These are phyloP conservation scores for Rhagologus leucostigma DNA, from an alignment of 2,113 vertebrate genomes.

Conservation along the genomic window DNA sequence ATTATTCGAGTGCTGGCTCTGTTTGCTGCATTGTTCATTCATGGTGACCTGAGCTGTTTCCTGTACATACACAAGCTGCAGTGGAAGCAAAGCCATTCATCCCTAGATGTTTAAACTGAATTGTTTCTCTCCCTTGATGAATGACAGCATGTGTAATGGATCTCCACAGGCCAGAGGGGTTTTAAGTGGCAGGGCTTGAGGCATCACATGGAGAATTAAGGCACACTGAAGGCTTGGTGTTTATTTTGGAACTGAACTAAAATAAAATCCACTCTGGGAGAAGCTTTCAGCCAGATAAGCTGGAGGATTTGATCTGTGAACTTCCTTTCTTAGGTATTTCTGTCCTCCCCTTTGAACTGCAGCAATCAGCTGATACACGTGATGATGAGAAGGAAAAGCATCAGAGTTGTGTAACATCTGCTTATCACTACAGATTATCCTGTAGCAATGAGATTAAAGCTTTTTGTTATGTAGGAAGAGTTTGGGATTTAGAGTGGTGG, in stretches of 20 bases:
- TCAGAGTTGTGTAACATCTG: conserved; percentile 35
- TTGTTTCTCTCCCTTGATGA: background rate
- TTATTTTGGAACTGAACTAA: conserved; percentile 43
- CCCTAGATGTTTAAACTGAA: background rate
- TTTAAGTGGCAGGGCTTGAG: background rate
- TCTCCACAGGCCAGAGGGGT: background rate
- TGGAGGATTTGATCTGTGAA: conserved; percentile 37
- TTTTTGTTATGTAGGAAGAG: background rate
- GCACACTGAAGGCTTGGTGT: background rate
- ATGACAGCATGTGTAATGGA: background rate
- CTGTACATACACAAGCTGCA: background rate
- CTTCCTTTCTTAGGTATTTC: conserved; percentile 30
- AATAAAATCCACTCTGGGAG: background rate
- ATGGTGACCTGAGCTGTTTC: background rate
- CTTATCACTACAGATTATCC: conserved; percentile 51
- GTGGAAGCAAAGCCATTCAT: background rate
- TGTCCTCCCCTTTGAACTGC: background rate
- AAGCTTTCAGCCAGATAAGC: conserved; percentile 48
- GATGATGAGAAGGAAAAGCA: background rate
- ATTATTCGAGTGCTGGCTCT: background rate
- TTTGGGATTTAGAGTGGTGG: background rate
- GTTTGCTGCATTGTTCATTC: background rate
- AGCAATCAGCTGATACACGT: background rate
- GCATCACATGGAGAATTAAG: conserved; percentile 22
- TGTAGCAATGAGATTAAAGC: conserved; percentile 46